Base-by-base conservation (phyloP, 2,113 vertebrate species). In the Aegotheles bennettii region DNA sequence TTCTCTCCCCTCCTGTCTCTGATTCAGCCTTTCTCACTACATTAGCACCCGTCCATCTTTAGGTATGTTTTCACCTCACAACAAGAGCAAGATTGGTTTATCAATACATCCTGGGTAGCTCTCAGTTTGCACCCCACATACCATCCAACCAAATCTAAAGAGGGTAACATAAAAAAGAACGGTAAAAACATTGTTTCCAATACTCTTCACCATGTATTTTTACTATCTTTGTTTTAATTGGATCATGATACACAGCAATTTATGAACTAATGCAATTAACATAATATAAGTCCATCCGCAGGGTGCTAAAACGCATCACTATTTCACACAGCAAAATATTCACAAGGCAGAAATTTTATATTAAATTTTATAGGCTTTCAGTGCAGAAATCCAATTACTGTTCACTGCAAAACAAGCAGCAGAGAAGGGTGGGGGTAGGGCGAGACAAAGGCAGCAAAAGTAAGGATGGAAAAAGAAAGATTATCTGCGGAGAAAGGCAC, bases 371-470 rank as follows among this genome's bases (percentile, higher is more conserved):
- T 76, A 74, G 56, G 33, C 43, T 73, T 93, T 93, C 80, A 90
- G 63, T 64, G 51, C 73, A 92, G 76, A 95, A 97, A 94, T 64
- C 77, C 76, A 87, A 86, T 95, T 95, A 97, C 80, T 91, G 87
- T 40, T 97, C 94, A 93, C 87, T 76, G 60, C 67, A 86, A 94
- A 93, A 88, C 78, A 93, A 91, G 64, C 47, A 78, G 67, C 51
- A 88, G 94, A 83, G 60, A 63, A 82, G 54, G 19, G 59, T 79
- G 96, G 76, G 64, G 86, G 36, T 31, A 96, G 82, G 67, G 82
- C 3, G 0, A 85, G 89, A 88, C 33, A 92, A 81, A 95, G 47
- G 83, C 48, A 85, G 75, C 19, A 67, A 60, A 68, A 94, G 76
- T 48, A 85, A 87, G 57, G 63, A 51, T 21, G 29, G 12, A 26